Base-by-base conservation (phyloP, 1,140 invertebrate species). In the Lepidurus arcticus region DNA sequence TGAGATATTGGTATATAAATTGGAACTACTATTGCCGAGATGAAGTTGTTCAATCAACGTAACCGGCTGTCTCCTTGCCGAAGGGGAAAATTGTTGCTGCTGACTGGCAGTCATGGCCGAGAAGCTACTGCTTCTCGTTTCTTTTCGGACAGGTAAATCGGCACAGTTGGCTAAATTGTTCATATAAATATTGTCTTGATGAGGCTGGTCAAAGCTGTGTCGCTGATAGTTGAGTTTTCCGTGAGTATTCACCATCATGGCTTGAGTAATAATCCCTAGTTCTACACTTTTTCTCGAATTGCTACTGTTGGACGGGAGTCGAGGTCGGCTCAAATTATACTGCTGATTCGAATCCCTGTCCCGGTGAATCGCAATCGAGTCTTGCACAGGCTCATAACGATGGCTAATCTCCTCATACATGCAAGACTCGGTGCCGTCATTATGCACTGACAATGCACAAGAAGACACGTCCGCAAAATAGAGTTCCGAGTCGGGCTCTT, bases 391-490 rank as follows among this genome's bases (percentile, higher is more conserved):
- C 73, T 78, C 73, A 24, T 74, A 74, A 26, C 78, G 78, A 74
- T 78, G 79, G 7, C 76, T 74, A 34, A 80, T 80, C 74, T 80
- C 79, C 44, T 80, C 79, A 42, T 80, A 80, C 45, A 74, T 80
- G 44, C 76, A 76, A 34, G 79, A 80, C 76, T 79, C 77, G 24
- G 77, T 77, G 34, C 80, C 80, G 81, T 89, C 88, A 81, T 89
- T 89, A 81, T 90, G 88, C 3, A 91, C 86, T 77, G 90, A 91
- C 78, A 91, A 89, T 82, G 91, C 91, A 74, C 75, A 80, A 75
- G 92, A 94, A n/a, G 92, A 93, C 1, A 93, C 92, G 82, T 94
- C 92, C 1, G 92, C 92, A 83, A 94, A 94, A 82, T 94, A 94
- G 1, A 94, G 87, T 84, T 94, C 93, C 4, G 92, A 93, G 77